Evolutionary conservation across 2,888 invertebrate species (phyloP).

Genomic region (Sesia bembeciformis): DNA sequence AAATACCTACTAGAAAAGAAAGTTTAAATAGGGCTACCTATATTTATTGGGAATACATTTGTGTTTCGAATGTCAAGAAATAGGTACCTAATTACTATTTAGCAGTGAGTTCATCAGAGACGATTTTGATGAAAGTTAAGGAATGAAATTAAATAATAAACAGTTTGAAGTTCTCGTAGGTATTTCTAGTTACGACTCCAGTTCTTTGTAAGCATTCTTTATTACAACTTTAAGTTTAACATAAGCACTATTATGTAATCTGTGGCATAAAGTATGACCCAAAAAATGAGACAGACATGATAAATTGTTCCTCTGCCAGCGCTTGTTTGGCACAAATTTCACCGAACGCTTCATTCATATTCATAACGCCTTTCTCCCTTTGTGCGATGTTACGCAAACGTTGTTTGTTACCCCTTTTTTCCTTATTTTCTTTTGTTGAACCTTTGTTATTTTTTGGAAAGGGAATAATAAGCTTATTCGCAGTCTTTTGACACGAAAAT

Average conservation of each 20-base stretch:
- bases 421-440: constrained; percentile 48
- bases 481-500: neutral
- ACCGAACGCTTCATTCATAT: constrained; percentile 62
- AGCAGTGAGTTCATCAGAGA: too few relatives aligned
- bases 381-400: constrained; percentile 51
- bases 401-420: constrained; percentile 38
- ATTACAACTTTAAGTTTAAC: neutral
- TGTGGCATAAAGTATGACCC: neutral
- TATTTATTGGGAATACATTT: too few relatives aligned
- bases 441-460: constrained; percentile 15
- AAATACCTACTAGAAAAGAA: too few relatives aligned
- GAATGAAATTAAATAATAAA: too few relatives aligned
- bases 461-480: neutral
- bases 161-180: too few relatives aligned
- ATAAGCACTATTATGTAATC: neutral
- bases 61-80: too few relatives aligned
- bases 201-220: too few relatives aligned
- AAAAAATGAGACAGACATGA: constrained; percentile 19
- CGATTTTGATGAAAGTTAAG: too few relatives aligned
- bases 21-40: too few relatives aligned
- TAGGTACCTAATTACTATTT: too few relatives aligned
- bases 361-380: constrained; percentile 61
- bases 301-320: constrained; percentile 19
- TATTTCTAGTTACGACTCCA: too few relatives aligned
- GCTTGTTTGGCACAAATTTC: constrained; percentile 42